These are phyloP conservation scores for Metacarcinus magister DNA, from an alignment of 2,888 invertebrate genomes.

Conservation along the genomic window DNA sequence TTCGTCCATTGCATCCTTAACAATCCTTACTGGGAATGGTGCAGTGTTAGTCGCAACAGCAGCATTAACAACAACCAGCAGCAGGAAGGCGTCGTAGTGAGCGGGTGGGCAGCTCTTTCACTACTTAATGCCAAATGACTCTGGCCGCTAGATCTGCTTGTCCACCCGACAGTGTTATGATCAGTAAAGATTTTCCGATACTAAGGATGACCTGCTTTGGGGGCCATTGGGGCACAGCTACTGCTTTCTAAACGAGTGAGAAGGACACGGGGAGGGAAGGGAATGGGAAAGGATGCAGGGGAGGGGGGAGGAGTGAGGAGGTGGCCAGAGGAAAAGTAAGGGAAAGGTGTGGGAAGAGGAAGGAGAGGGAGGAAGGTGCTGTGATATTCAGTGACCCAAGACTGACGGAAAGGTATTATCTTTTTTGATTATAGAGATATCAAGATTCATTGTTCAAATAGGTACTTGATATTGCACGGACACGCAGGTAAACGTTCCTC, in stretches of 20 bases:
- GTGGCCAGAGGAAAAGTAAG: not conserved
- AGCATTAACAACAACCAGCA: not conserved
- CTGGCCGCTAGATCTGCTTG: not conserved
- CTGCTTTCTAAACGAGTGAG: slow-evolving; percentile 37
- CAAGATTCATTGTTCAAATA: not conserved
- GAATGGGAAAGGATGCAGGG: not conserved
- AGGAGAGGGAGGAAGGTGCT: not conserved
- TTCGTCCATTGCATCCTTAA: not conserved
- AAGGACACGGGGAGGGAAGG: not conserved
- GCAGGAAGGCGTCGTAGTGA: not conserved
- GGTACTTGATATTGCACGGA: not conserved
- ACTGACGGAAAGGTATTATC: not conserved
- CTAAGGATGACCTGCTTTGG: not conserved
- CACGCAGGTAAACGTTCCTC: slow-evolving; percentile 22
- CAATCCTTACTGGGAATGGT: not conserved
- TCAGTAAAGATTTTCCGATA: slow-evolving; percentile 45
- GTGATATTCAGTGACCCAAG: not conserved
- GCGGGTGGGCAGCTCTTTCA: not conserved
- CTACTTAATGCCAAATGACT: slow-evolving; percentile 32
- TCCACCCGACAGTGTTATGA: slow-evolving; percentile 29
- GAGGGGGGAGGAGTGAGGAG: not conserved
- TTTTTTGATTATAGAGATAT: not conserved
- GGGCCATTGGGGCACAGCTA: not conserved
- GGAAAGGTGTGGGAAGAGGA: not conserved
- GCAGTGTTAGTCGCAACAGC: not conserved